A percentile compares a stretch with the other conserved stretches of the same genome.
These are phyloP conservation scores for Lagopus leucura DNA, from an alignment of 2,113 vertebrate genomes.

Conservation along the genomic window DNA sequence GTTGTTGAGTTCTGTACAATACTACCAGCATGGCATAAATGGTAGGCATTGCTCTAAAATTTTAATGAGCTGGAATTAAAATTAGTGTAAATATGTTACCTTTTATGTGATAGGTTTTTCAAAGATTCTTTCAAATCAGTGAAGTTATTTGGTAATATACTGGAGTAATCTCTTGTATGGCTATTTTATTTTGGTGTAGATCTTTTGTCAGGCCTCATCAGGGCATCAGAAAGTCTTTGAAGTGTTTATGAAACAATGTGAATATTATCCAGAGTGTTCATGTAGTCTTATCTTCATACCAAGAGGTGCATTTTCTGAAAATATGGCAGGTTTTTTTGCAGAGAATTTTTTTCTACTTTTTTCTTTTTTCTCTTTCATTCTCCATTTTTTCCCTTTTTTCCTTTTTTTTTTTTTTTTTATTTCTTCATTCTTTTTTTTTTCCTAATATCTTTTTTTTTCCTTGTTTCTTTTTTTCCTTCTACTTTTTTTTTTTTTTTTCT, in stretches of 20 bases:
- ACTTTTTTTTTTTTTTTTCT: fast-evolving
- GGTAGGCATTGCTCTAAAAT: background rate
- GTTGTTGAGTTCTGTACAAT: background rate
- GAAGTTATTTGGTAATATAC: background rate
- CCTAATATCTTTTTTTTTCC: background rate
- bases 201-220: background rate
- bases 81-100: background rate
- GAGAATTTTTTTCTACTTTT: background rate
- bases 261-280: background rate
- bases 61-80: background rate
- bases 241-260: background rate
- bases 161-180: background rate
- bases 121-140: background rate
- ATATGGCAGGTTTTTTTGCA: background rate
- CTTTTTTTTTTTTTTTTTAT: background rate
- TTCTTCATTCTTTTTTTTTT: fast-evolving
- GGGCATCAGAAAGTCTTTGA: background rate
- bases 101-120: background rate
- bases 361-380: too few species aligned
- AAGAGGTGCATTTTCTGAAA: background rate
- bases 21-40: background rate
- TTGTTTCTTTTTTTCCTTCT: background rate
- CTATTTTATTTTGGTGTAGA: background rate
- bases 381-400: too few species aligned
- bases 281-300: background rate